These are phyloP conservation scores for Cerastoderma edule DNA, from an alignment of 2,888 invertebrate genomes.

Conservation along the genomic window DNA sequence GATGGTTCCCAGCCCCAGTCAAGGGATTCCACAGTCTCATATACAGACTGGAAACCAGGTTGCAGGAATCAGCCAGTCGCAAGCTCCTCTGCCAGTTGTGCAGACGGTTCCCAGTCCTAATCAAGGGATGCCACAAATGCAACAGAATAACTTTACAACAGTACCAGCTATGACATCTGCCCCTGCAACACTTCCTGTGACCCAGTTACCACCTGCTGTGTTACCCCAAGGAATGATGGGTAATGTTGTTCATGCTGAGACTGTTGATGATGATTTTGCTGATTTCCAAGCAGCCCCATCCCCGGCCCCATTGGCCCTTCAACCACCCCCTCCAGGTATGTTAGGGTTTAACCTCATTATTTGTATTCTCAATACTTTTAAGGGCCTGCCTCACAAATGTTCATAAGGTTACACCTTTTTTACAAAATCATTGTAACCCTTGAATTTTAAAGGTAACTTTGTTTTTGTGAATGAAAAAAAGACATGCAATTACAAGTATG, in stretches of 20 bases:
- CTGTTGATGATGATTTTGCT: constrained; percentile 76
- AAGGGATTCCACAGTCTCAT: constrained; percentile 6
- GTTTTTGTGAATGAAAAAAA: too few relatives aligned
- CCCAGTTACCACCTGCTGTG: constrained; percentile 54
- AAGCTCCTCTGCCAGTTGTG: background rate
- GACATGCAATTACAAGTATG: too few relatives aligned
- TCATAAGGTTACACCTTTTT: too few relatives aligned
- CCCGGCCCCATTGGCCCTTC: background rate
- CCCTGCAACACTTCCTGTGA: constrained; percentile 55
- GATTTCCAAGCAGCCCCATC: constrained; percentile 78
- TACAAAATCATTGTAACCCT: too few relatives aligned
- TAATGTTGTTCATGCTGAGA: constrained; percentile 34
- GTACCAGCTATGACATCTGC: constrained; percentile 25
- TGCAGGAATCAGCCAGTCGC: background rate
- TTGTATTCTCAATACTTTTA: background rate
- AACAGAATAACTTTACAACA: constrained; percentile 26
- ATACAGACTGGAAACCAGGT: too few relatives aligned
- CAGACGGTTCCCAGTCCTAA: too few relatives aligned
- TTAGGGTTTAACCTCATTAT: too few relatives aligned
- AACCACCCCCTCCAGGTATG: constrained; percentile 6
- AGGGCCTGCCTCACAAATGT: background rate
- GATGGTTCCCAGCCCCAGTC: background rate
- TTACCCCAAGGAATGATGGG: constrained; percentile 37
- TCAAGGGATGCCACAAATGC: too few relatives aligned
- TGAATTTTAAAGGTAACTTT: too few relatives aligned